These are phyloP conservation scores for Patiria miniata DNA, from an alignment of 35 echinoderm and acorn worm genomes.

Conservation along the genomic window DNA sequence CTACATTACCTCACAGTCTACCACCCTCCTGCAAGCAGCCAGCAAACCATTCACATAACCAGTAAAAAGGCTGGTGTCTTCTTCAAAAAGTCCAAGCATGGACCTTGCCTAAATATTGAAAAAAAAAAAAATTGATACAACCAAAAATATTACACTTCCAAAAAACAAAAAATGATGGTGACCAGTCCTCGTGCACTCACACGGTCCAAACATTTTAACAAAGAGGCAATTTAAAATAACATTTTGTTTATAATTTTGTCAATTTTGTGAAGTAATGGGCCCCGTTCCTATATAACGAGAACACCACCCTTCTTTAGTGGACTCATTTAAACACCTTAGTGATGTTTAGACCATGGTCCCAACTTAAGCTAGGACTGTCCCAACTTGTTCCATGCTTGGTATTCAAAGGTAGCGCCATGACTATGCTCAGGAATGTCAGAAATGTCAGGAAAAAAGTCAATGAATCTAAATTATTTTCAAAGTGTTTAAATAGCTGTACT, in stretches of 20 bases:
- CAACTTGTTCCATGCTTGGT: no score
- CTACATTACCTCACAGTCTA: slow-evolving; percentile 41
- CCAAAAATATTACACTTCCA: not conserved
- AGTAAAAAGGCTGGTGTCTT: slow-evolving; percentile 9
- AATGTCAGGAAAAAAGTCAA: no score
- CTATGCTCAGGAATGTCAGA: no score
- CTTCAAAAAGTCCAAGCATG: slow-evolving; percentile 37
- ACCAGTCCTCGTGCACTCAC: not conserved
- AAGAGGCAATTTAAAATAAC: not conserved
- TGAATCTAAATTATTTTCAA: no score
- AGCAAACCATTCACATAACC: slow-evolving; percentile 40
- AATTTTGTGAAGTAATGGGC: not conserved
- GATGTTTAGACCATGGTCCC: no score
- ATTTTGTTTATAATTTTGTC: not conserved
- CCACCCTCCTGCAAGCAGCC: slow-evolving; percentile 31
- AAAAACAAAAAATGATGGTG: not conserved
- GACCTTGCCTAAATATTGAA: slow-evolving; percentile 28
- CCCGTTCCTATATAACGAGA: not conserved
- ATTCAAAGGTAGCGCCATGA: no score
- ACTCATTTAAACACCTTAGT: no score
- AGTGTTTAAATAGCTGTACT: no score
- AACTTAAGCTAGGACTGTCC: no score
- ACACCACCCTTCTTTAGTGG: no score
- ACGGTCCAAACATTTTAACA: not conserved
- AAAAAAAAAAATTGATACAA: not conserved